Percentiles rank a stretch among this genome's conserved stretches.
phyloP scores from a whole-genome alignment of 2,888 invertebrate genomes.

The Periphyllus acericola region DNA sequence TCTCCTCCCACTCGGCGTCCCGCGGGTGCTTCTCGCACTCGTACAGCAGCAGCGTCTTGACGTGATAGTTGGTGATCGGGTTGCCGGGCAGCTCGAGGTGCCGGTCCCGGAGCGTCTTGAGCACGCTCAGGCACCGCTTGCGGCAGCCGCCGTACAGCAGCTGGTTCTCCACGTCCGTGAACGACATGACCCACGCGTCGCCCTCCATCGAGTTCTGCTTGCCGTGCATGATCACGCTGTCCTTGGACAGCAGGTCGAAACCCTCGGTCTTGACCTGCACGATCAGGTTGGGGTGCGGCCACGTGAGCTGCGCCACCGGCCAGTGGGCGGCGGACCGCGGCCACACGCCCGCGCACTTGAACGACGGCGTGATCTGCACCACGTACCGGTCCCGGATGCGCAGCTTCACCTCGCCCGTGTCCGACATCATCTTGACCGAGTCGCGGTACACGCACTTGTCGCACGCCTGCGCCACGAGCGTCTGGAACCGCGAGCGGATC shows the following conservation, averaged over 20 bases:
- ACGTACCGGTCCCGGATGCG: conserved; percentile 81
- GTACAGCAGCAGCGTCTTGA: conserved; percentile 80
- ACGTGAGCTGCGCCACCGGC: conserved; percentile 81
- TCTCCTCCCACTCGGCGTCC: conserved; percentile 85
- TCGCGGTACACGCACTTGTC: conserved; percentile 85
- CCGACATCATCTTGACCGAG: conserved; percentile 83
- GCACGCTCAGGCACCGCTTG: conserved; percentile 78
- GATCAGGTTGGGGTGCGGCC: conserved; percentile 83
- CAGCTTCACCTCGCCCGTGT: conserved; percentile 83
- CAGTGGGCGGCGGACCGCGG: conserved; percentile 84
- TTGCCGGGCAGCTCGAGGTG: conserved; percentile 81
- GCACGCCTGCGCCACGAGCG: conserved; percentile 81
- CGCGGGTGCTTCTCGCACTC: conserved; percentile 89
- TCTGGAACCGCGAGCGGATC: conserved; percentile 84
- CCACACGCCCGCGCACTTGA: conserved; percentile 87
- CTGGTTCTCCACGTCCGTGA: conserved; percentile 81
- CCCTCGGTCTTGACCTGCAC: conserved; percentile 87
- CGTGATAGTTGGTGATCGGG: conserved; percentile 82
- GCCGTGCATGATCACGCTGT: conserved; percentile 76
- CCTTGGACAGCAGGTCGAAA: conserved; percentile 83
- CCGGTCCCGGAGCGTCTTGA: conserved; percentile 82
- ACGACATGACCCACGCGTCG: conserved; percentile 86
- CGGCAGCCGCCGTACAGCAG: conserved; percentile 81
- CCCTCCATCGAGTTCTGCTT: conserved; percentile 84
- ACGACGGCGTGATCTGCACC: conserved; percentile 86